These are phyloP conservation scores for Drosophila lacicola DNA, from an alignment of 2,888 invertebrate species.

Conservation along the genomic window DNA sequence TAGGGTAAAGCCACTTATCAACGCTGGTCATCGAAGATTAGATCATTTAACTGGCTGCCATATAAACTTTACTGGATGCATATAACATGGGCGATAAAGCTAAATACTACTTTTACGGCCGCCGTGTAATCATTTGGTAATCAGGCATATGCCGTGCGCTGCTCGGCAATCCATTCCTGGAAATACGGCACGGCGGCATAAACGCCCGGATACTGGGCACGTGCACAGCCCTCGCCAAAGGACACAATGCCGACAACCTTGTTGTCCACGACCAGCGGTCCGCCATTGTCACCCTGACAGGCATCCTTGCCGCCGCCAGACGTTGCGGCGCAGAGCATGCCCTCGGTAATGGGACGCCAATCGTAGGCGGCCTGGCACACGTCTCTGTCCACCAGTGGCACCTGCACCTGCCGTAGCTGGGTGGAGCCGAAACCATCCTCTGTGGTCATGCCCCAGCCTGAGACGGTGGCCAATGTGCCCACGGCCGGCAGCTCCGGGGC, in stretches of 20 bases:
- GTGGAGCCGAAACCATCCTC: constrained; percentile 58
- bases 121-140: constrained; percentile 6
- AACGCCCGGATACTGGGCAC: constrained; percentile 65
- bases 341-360: constrained; percentile 65
- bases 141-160: constrained; percentile 15
- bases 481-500: constrained; percentile 40
- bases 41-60: constrained; percentile 23
- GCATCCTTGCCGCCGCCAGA: constrained; percentile 70
- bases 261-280: constrained; percentile 60
- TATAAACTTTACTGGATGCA: constrained; percentile 44
- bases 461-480: constrained; percentile 61
- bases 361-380: constrained; percentile 59
- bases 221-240: constrained; percentile 77
- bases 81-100: constrained; percentile 25
- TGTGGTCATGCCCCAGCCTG: constrained; percentile 76
- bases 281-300: constrained; percentile 74
- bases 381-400: constrained; percentile 58
- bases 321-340: constrained; percentile 74
- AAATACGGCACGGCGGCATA: constrained; percentile 65
- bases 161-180: constrained; percentile 57
- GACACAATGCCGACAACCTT: constrained; percentile 71
- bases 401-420: constrained; percentile 62
- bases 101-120: constrained; percentile 12
- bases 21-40: constrained; percentile 37
- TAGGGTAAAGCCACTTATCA: constrained; percentile 44